Evolutionary conservation across 2,797 vertebrate species (phyloP).

Genomic region (Manis pentadactyla): DNA sequence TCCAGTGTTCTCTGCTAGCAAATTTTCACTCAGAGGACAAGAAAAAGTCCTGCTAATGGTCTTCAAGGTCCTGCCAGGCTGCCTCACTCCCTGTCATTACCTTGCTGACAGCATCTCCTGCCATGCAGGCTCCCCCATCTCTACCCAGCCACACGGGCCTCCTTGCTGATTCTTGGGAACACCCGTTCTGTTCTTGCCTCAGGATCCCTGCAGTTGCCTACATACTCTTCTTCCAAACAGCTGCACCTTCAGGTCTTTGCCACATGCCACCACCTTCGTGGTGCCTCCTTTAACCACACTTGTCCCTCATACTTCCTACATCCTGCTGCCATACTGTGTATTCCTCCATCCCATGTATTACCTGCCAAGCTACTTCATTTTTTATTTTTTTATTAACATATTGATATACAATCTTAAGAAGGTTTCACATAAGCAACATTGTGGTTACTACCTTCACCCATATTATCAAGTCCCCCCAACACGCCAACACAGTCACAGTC

Average conservation of each 20-base stretch:
- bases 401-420: too few relatives aligned
- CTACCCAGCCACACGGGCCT: neutral
- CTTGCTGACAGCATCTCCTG: neutral
- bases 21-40: neutral
- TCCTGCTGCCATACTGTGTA: neutral
- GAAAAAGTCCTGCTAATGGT: neutral
- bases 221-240: neutral
- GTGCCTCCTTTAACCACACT: neutral
- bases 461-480: too few relatives aligned
- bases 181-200: accelerated
- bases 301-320: neutral
- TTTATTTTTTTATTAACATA: too few relatives aligned
- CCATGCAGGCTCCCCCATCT: neutral
- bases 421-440: too few relatives aligned
- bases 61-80: neutral
- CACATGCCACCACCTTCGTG: neutral
- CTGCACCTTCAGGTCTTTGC: neutral
- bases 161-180: neutral
- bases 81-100: neutral
- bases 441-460: too few relatives aligned
- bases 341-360: neutral
- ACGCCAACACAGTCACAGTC: too few relatives aligned
- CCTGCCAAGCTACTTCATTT: too few relatives aligned
- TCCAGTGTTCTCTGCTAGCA: neutral
- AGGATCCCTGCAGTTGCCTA: neutral